phyloP scores from a whole-genome alignment of 2,113 vertebrate species.

The Ameiurus melas region DNA sequence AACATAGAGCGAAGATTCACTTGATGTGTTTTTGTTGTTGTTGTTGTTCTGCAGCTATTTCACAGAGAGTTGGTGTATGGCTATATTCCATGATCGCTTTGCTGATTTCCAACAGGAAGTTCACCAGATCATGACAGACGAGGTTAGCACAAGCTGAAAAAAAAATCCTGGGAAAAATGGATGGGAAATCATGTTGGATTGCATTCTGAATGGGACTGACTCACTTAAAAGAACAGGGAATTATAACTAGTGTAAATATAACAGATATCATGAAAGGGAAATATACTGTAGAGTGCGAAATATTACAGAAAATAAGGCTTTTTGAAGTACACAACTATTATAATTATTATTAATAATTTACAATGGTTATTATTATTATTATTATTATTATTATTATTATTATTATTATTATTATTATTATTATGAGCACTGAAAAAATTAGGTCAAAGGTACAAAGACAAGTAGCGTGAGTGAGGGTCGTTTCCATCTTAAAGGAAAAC shows the following conservation, averaged over 20 bases:
- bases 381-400: neutral
- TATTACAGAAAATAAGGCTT: neutral
- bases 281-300: neutral
- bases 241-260: neutral
- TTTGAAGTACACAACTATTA: neutral
- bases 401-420: neutral
- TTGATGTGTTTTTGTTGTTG: neutral
- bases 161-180: neutral
- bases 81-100: conserved; percentile 90
- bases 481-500: neutral
- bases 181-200: neutral
- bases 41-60: conserved; percentile 81
- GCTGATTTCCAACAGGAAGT: conserved; percentile 88
- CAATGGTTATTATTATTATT: neutral
- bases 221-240: neutral
- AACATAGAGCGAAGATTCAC: conserved; percentile 53
- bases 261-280: neutral
- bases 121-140: conserved; percentile 75
- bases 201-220: neutral
- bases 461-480: neutral
- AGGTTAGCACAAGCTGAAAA: conserved; percentile 57
- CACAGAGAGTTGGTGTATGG: conserved; percentile 83
- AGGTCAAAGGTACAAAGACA: neutral
- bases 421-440: neutral
- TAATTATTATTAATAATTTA: neutral